phyloP scores from a whole-genome alignment of 2,888 invertebrate genomes.

The Caprella mutica region DNA sequence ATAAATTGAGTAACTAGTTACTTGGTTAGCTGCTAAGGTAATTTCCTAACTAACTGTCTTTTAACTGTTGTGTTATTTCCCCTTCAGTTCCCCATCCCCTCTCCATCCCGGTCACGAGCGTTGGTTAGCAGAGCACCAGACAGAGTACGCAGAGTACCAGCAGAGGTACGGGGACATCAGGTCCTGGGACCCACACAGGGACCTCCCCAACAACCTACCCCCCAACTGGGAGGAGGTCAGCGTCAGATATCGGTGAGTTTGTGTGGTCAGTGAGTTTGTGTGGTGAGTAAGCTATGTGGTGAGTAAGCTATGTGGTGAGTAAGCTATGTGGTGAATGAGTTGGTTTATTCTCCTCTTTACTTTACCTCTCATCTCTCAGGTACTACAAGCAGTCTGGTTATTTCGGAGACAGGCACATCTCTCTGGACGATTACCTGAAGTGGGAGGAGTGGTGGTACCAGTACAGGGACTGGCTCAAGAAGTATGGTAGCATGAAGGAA shows the following conservation, averaged over 20 bases:
- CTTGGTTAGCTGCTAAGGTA: too few species aligned
- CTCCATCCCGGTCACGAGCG: constrained; percentile 28
- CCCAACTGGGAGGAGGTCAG: constrained; percentile 69
- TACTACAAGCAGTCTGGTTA: constrained; percentile 82
- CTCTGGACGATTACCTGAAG: constrained; percentile 71
- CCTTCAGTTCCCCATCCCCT: constrained; percentile 22
- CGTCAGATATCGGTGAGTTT: constrained; percentile 47
- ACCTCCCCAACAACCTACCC: constrained; percentile 34
- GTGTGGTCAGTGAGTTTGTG: not conserved
- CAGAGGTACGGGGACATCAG: constrained; percentile 31
- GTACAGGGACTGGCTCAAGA: constrained; percentile 79
- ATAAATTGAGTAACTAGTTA: too few species aligned
- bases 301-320: not conserved
- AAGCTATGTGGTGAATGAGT: not conserved
- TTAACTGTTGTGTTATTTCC: too few species aligned
- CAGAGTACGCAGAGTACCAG: constrained; percentile 34
- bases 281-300: not conserved
- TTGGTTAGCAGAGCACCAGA: constrained; percentile 28
- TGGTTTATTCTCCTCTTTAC: not conserved
- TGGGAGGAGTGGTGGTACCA: constrained; percentile 95
- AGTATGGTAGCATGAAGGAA: too few species aligned
- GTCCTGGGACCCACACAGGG: constrained; percentile 31
- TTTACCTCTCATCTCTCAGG: not conserved
- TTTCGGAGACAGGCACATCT: constrained; percentile 54
- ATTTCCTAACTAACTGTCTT: too few species aligned